Conservation (phyloP, 2,888 invertebrate genomes). For the Lamproptera curius region DNA sequence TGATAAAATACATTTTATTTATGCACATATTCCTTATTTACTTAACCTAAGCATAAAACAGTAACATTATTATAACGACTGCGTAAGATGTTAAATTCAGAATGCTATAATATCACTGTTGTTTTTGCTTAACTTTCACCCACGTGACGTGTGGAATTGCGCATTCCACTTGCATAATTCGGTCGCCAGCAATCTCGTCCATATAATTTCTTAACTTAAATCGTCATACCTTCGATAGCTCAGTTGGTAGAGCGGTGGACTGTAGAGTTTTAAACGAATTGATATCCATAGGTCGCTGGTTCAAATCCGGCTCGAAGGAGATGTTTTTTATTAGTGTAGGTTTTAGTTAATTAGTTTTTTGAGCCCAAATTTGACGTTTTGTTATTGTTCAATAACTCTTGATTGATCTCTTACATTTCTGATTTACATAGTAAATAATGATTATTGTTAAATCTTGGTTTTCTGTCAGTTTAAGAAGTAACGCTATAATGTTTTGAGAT, state of each 20-base stretch:
- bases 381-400: too few species aligned
- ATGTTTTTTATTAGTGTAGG: background rate
- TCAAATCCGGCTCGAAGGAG: conserved; percentile 80
- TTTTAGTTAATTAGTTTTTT: too few species aligned
- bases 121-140: background rate
- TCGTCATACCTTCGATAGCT: conserved; percentile 68
- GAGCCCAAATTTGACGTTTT: too few species aligned
- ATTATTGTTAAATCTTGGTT: too few species aligned
- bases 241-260: conserved; percentile 79
- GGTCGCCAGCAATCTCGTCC: background rate
- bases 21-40: too few species aligned
- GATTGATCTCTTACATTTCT: too few species aligned
- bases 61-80: conserved; percentile 40
- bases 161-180: background rate
- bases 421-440: too few species aligned
- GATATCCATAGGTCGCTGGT: conserved; percentile 80
- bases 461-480: too few species aligned
- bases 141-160: background rate
- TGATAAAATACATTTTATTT: too few species aligned
- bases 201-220: background rate
- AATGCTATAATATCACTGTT: background rate
- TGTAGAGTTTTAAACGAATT: conserved; percentile 45
- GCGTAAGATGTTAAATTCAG: background rate
- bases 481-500: too few species aligned
- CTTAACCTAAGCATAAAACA: too few species aligned